Evolutionary conservation across 1,140 invertebrate genomes (phyloP), one percentile per base, ranked within the genome.

Genomic region (Araneus ventricosus): DNA sequence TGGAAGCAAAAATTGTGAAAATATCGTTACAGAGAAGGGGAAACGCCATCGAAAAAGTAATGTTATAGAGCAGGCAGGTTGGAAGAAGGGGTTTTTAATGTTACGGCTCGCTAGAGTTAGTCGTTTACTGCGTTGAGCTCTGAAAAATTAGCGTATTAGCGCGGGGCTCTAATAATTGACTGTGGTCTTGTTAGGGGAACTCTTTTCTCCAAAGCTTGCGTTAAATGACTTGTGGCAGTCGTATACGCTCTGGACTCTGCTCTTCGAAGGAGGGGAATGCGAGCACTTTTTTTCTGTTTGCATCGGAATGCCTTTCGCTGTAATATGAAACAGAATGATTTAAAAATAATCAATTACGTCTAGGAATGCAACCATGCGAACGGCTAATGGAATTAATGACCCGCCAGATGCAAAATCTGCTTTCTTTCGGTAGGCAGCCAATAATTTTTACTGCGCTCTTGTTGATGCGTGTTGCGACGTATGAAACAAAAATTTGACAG

Each of bases 121-220:
- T 61, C 37, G 84, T 86, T 86, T 86, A 37, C 57, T 61, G 30
- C 30, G 27, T 37, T 57, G 84, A 34, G 57, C 45, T 61, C 41
- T 86, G 57, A 86, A 86, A 86, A 86, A 86, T 86, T 86, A 86
- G 84, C 84, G 84, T 86, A 86, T 86, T 86, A 86, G 57, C 84
- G 37, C 27, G 7, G 84, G 30, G 59, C 45, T 24, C 84, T 86
- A 86, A 86, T 86, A 86, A 86, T 86, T 34, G 84, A 86, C 84
- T 61, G 80, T 37, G 70, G 70, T 75, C 70, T 75, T 75, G 70
- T 82, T 45, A 57, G 30, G 30, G 30, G 30, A 61, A 86, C n/a
- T 61, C 84, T 59, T 57, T 86, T 86, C 45, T 57, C 30, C 24
- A 61, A 86, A 61, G 52, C 84, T 61, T n/a, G 45, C 84, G 57